Evolutionary conservation across 2,888 invertebrate species (phyloP).

Genomic region (Pseudococcus longispinus): DNA sequence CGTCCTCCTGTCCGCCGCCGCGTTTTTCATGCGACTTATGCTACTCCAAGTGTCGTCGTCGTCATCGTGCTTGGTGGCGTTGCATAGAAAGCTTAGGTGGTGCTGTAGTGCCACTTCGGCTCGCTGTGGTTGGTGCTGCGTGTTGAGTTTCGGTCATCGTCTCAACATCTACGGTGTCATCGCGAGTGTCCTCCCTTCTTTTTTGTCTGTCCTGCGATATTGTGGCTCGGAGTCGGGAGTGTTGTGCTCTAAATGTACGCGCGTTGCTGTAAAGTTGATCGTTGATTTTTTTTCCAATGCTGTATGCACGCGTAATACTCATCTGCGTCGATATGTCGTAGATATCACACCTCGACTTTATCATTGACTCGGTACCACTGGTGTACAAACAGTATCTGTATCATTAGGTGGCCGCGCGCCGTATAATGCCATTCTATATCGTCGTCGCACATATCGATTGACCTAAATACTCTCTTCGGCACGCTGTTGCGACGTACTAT

Average conservation of each 20-base stretch:
- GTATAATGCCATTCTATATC: neutral
- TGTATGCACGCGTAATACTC: too few relatives aligned
- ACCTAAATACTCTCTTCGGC: slow-evolving; percentile 46
- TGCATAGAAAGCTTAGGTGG: neutral
- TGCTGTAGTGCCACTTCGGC: neutral
- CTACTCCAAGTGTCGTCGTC: neutral
- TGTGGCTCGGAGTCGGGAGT: neutral
- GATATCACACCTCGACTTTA: neutral
- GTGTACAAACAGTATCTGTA: neutral
- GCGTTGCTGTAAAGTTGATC: too few relatives aligned
- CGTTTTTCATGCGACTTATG: neutral
- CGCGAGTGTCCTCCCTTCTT: neutral
- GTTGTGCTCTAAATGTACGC: neutral
- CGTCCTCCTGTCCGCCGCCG: neutral
- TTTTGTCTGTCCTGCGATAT: neutral
- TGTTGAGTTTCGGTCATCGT: neutral
- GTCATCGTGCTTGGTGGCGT: neutral
- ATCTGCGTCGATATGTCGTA: neutral
- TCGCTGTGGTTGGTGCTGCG: neutral
- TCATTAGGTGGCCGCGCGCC: neutral
- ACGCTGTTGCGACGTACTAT: neutral
- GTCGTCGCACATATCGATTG: slow-evolving; percentile 50
- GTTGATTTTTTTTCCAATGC: neutral
- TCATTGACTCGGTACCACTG: too few relatives aligned
- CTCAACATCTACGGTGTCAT: neutral